Evolutionary conservation across 2,113 vertebrate species (phyloP), one percentile per base, ranked within the genome.

Genomic region (Trogon melanurus): DNA sequence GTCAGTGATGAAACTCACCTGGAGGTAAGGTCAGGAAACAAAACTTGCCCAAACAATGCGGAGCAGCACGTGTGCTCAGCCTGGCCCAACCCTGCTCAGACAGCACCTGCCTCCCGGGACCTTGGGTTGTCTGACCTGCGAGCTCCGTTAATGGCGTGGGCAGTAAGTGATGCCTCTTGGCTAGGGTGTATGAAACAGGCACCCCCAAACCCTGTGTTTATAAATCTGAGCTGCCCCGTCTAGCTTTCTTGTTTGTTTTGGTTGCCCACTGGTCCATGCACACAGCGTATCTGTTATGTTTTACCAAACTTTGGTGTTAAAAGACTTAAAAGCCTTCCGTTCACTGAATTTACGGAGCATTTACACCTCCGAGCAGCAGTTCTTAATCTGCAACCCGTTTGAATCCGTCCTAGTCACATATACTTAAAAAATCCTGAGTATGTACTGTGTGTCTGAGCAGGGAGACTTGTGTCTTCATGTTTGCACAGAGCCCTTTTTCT

Each of bases 391-490:
- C 20, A n/a, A 5, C 84, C 30, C 9, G 6, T 71, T 44, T 96
- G 30, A 67, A 50, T 50, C 17, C 16, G 2, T 57, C 5, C 11
- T 36, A 26, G 15, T 89, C 21, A 44, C 23, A 9, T 53, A 30
- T 6, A 16, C 18, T 45, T 82, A 12, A 36, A 93, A 84, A 79
- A 69, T 14, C 7, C 16, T 48, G 15, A 11, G 3, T 47, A 1
- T 54, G 5, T 50, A 79, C 36, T 27, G 32, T 73, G 76, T 82
- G 27, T 69, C 21, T 79, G 19, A 38, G 44, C 1, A 2, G 9
- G 45, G 60, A 41, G 8, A 60, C 5, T 6, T 0, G 0, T 30
- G 25, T 60, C 32, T 36, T 16, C 45, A 17, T 6, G 1, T 67
- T 86, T 69, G 13, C 1, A 1, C 47, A 36, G 12, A 22, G 22